Evolutionary conservation across 2,888 invertebrate species (phyloP), one percentile per base, ranked within the genome.

Genomic region (Hydrotaea diabolus): DNA sequence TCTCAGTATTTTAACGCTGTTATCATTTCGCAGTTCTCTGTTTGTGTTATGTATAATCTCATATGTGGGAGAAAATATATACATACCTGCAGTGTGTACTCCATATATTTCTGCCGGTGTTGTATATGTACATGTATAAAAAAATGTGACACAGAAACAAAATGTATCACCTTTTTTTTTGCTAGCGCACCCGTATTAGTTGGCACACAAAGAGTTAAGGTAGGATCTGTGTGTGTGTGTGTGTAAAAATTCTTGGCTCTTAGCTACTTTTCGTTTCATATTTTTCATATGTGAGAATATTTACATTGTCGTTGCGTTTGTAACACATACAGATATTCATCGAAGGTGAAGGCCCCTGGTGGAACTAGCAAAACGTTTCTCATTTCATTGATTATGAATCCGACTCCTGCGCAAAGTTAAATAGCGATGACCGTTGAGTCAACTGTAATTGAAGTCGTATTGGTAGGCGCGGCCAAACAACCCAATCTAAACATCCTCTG

Each of bases 101-200:
- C 13, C 4, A 59, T 59, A 59, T 26, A 59, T 23, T 59, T 59
- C 23, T 59, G 3, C 59, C 59, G 59, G 23, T 59, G 21, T 23
- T 23, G 26, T 59, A 59, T 15, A 59, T 15, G 13, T 13, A 59
- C 26, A 59, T 15, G 13, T 15, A 59, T 13, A 59, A 59, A 59
- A n/a, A 59, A 15, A 26, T 17, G 55, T 59, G 59, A 11, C 59
- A 59, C 59, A 59, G 55, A 55, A 59, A 59, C 5, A 59, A 59
- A 59, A 23, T 59, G 13, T 26, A 26, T 19, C 9, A n/a, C 13
- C 13, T 43, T 53, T 53, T n/a, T 53, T 15, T 53, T 53, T 53
- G 53, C 57, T 21, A 53, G n/a, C n/a, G n/a, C 64, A 66, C 39
- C 66, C 39, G 39, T 66, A 66, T 66, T 39, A 66, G 66, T 36